A percentile compares a stretch with the other conserved stretches of the same genome.
Conservation (phyloP, 2,797 vertebrate species). For the Pitangus sulphuratus region DNA sequence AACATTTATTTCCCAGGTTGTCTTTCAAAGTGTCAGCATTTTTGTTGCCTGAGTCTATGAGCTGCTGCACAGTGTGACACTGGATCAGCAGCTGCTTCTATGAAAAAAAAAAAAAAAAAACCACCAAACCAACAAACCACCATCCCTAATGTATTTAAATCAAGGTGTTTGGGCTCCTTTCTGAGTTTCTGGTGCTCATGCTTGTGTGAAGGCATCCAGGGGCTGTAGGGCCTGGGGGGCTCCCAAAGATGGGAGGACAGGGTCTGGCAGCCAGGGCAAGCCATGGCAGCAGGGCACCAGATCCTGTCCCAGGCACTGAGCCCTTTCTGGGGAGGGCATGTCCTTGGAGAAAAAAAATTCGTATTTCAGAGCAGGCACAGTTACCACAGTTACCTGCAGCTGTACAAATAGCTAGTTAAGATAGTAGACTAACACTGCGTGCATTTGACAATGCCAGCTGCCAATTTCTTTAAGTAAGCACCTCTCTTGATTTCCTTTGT, state of each 20-base stretch:
- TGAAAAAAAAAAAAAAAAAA: background rate
- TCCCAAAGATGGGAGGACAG: background rate
- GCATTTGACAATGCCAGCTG: background rate
- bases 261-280: background rate
- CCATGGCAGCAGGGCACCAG: background rate
- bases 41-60: background rate
- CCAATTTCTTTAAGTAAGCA: background rate
- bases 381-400: background rate
- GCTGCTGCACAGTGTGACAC: background rate
- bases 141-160: background rate
- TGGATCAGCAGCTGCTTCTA: background rate
- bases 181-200: background rate
- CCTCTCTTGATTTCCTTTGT: background rate
- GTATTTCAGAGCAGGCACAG: background rate
- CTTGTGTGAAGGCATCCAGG: fast-evolving
- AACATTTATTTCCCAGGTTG: constrained; percentile 2
- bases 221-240: fast-evolving
- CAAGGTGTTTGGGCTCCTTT: fast-evolving
- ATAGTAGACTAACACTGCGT: background rate
- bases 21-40: background rate
- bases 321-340: background rate
- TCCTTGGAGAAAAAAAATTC: background rate
- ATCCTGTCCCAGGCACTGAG: background rate
- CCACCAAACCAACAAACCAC: background rate
- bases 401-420: background rate